Base-by-base conservation (phyloP, 2,113 vertebrate genomes). In the Onychostruthus taczanowskii region DNA sequence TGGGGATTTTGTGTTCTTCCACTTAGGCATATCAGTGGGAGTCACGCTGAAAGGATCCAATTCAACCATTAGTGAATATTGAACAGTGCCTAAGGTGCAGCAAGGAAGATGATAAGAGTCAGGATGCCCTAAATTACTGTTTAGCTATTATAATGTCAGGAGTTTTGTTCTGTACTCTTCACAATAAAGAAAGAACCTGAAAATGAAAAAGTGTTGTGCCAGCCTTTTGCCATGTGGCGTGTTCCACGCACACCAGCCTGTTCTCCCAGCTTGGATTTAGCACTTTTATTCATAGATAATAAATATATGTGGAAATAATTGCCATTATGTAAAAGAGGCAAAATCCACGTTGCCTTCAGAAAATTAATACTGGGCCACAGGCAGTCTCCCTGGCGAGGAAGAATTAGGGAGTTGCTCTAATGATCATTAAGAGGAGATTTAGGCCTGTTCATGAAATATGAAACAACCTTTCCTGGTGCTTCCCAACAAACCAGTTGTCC, bases 321-420 rank as follows among this genome's bases (percentile, higher is more conserved):
- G 79, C 92, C 73, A 35, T 92, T 84, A 91, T 94, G 88, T 77
- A 82, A 93, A 94, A 95, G 87, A 96, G 90, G 80, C 81, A 87
- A 94, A 91, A 94, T 33, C 91, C 93, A 37, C 20, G 12, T 80
- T 84, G 77, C 80, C 72, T 92, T 91, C 63, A 61, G 78, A 79
- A 84, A 85, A 97, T 95, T 92, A 96, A 84, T 91, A 68, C 2
- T 47, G 81, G 66, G 58, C 94, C 82, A 79, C 84, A 87, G 72
- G 72, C 63, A 17, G 11, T 50, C 16, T 93, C 69, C 95, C 77
- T 86, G 74, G 89, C 53, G 69, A 87, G 76, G 35, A 87, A 75
- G 75, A 90, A 91, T 52, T 93, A 94, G 64, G 93, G 70, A 82
- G 81, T 73, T 79, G 37, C 30, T 68, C 55, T 87, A 58, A 41